A percentile compares a stretch with the other conserved stretches of the same genome.
phyloP scores from a whole-genome alignment of 2,797 vertebrate species.

The Coracias cyanogaster region DNA sequence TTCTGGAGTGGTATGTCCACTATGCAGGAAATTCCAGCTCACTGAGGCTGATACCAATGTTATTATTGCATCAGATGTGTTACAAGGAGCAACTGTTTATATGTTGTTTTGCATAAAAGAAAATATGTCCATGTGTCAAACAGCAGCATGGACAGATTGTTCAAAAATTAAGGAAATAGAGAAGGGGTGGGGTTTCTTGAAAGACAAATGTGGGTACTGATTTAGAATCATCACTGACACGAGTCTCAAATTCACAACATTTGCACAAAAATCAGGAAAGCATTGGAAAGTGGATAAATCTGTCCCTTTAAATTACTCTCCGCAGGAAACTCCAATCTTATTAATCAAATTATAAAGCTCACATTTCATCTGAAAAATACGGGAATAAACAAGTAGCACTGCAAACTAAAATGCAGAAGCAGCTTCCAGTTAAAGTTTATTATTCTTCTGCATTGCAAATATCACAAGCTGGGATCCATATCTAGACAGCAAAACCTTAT shows the following conservation, averaged over 20 bases:
- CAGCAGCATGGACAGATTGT: background rate
- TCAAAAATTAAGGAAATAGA: background rate
- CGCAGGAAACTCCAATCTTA: background rate
- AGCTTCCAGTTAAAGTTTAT: background rate
- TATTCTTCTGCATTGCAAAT: background rate
- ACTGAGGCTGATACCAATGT: conserved; percentile 40
- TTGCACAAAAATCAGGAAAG: background rate
- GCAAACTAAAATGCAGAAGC: background rate
- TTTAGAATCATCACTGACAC: background rate
- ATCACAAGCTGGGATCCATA: background rate
- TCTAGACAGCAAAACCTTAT: background rate
- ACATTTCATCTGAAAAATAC: background rate
- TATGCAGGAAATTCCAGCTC: conserved; percentile 76
- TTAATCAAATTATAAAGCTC: background rate
- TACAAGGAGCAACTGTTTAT: conserved; percentile 22
- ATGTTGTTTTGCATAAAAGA: background rate
- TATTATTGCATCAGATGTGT: conserved; percentile 37
- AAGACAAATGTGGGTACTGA: background rate
- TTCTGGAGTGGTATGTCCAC: conserved; percentile 52
- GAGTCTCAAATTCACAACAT: background rate
- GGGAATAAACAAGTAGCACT: background rate
- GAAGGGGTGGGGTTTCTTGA: background rate
- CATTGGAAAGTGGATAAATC: background rate
- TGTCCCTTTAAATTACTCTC: background rate
- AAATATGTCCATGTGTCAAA: background rate